Evolutionary conservation across 2,113 vertebrate genomes (phyloP).

Genomic region (Triplophysa rosa): DNA sequence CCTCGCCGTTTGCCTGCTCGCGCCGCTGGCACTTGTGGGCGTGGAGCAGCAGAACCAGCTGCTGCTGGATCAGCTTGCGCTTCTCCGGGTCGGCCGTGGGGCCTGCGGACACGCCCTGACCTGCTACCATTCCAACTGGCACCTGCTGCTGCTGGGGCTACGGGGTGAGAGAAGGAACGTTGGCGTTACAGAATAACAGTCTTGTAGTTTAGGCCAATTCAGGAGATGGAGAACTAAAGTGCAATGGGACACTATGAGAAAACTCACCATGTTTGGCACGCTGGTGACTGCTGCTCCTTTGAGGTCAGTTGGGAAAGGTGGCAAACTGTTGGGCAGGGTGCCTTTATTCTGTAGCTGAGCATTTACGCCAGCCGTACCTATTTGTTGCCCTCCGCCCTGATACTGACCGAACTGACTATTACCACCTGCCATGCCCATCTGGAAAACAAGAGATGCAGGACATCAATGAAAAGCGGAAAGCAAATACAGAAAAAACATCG

Average conservation of each 20-base stretch:
- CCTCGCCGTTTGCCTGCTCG: slow-evolving; percentile 95
- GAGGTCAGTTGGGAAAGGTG: slow-evolving; percentile 87
- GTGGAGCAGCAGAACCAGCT: slow-evolving; percentile 96
- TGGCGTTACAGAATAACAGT: neutral
- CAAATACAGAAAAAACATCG: neutral
- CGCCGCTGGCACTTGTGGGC: slow-evolving; percentile 98
- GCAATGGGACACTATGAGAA: slow-evolving; percentile 7
- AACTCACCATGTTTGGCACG: slow-evolving; percentile 93
- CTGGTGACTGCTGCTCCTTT: slow-evolving; percentile 83
- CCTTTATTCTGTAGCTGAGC: slow-evolving; percentile 88
- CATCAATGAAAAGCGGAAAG: neutral
- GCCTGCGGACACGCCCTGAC: slow-evolving; percentile 82
- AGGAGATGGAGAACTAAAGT: neutral
- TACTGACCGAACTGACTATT: slow-evolving; percentile 88
- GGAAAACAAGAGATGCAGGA: slow-evolving; percentile 41
- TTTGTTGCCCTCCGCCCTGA: slow-evolving; percentile 85
- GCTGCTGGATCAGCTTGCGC: slow-evolving; percentile 98
- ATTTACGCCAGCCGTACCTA: slow-evolving; percentile 81
- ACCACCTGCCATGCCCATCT: slow-evolving; percentile 89
- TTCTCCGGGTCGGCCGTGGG: slow-evolving; percentile 98
- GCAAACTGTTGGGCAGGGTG: slow-evolving; percentile 85
- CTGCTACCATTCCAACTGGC: slow-evolving; percentile 82
- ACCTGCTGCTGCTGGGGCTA: slow-evolving; percentile 82
- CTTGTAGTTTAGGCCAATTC: neutral
- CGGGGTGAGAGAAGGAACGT: slow-evolving; percentile 68